Evolutionary conservation across 2,113 vertebrate species (phyloP), one percentile per base, ranked within the genome.

Genomic region (Donacobius atricapilla): DNA sequence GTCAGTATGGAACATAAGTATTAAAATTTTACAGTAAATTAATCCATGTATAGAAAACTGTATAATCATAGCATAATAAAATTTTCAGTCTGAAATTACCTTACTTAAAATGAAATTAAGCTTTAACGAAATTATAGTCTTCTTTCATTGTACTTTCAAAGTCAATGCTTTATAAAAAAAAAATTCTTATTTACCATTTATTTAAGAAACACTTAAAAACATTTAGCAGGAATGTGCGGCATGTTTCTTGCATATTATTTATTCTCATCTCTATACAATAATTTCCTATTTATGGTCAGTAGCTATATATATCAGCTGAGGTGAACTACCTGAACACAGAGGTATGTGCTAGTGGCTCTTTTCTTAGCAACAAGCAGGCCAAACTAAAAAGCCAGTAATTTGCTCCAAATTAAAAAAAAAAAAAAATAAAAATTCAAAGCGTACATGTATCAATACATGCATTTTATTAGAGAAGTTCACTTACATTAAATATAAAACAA

Each of bases 371-470:
- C 9, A 47, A 3, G 3, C 11, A 86, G 7, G n/a, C 6, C 35
- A 63, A 50, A 37, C 25, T 37, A 81, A 53, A 66, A 66, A 40
- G 10, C 3, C 60, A 65, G 17, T 16, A 48, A 63, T 45, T 65
- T 53, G 12, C 27, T n/a, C 31, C 3, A 9, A 23, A 42, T 54
- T 57, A 0, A 4, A 28, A 75, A 94, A 12, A 13, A 18, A 8
- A 37, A 17, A 14, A 42, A 40, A n/a, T n/a, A n/a, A 40, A 42
- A 42, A 42, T 14, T 42, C 40, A 45, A 22, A 48, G 13, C 58
- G 4, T 33, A 70, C 6, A 25, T 2, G 7, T 8, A 66, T n/a
- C 42, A 2, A 73, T 33, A 33, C 0, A 1, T 23, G 14, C 20
- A 51, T 58, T 70, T 56, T 58, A 48, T 45, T 42, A 39, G 2